Evolutionary conservation across 2,888 invertebrate genomes (phyloP), one percentile per base, ranked within the genome.

Genomic region (Troides oblongomaculatus): DNA sequence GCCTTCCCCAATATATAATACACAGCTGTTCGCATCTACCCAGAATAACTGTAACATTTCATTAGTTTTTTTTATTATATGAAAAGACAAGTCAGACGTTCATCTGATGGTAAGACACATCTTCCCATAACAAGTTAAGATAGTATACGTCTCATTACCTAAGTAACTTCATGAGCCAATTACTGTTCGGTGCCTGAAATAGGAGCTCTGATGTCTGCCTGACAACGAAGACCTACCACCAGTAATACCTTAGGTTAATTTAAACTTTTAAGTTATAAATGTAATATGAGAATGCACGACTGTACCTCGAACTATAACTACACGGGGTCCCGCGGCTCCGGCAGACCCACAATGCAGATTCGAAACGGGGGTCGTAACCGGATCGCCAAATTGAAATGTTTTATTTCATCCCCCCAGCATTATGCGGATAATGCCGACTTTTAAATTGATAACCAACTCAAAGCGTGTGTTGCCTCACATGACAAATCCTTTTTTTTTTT

Each of bases 381-480:
- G 92, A 92, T 92, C 90, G 85, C 89, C 82, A 92, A 92, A 92
- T 92, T 92, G 92, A 92, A 92, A 92, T 92, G 92, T 92, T 92
- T 91, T 92, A 92, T 92, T 85, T 84, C 84, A 77, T 79, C 86
- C 89, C 87, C 82, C 75, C 72, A 78, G 85, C 84, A 87, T 87
- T 88, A 87, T 83, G 79, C 72, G 86, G 84, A 88, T 92, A 88
- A 90, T 88, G 79, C 85, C 86, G 84, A 88, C 91, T 90, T 90
- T 86, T 89, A 89, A 91, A 92, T 91, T 92, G 92, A 92, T 91
- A 92, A 92, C 90, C 86, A 83, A 84, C 83, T 82, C 81, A 79
- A 85, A 87, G 86, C 85, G 84, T 84, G 82, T 80, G 80, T 82
- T 46, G 77, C 74, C 79, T 84, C 84, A 77, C 77, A 84, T 87